Evolutionary conservation across 2,113 vertebrate species (phyloP).

Genomic region (cat (Felis catus)): F.catus_Fca126_mat1.0 CM031425.1:51353501-51354000

Average conservation of each 20-base stretch:
- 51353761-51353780: background rate
- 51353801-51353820: background rate
- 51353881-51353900: background rate
- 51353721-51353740: background rate
- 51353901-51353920: background rate
- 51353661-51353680: background rate
- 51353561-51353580: background rate
- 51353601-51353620: background rate
- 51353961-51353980: slow-evolving; percentile 36
- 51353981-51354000: slow-evolving; percentile 27
- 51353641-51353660: background rate
- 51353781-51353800: background rate
- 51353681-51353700: background rate
- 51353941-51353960: background rate
- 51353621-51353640: background rate
- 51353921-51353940: background rate
- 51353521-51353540: background rate
- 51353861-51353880: slow-evolving; percentile 1
- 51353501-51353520: background rate
- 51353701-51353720: background rate
- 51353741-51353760: background rate
- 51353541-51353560: background rate
- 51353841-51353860: background rate
- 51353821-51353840: too few relatives aligned
- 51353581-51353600: background rate